These are phyloP conservation scores for Stenchaetothrips biformis DNA, from an alignment of 2,888 invertebrate genomes.

Conservation along the genomic window DNA sequence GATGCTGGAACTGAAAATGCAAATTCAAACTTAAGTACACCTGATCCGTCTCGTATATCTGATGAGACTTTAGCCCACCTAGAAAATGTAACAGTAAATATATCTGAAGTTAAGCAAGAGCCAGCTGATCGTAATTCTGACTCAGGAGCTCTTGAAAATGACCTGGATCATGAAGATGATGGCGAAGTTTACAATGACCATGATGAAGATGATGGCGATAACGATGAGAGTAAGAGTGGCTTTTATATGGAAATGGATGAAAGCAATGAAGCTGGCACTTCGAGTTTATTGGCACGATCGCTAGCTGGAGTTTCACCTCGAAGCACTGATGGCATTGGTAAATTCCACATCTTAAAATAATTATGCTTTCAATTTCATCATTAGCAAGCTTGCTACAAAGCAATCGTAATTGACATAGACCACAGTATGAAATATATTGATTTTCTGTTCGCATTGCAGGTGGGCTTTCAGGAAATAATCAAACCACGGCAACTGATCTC, in stretches of 20 bases:
- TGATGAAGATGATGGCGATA: not conserved
- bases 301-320: not conserved
- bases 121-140: not conserved
- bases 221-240: not conserved
- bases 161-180: conserved; percentile 8
- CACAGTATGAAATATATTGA: not conserved
- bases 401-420: too few species aligned
- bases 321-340: not conserved
- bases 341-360: not conserved
- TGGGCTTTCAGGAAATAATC: not conserved
- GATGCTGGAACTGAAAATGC: conserved; percentile 14
- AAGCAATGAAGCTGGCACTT: not conserved
- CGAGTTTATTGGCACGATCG: not conserved
- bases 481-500: conserved; percentile 14
- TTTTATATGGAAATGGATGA: conserved; percentile 19
- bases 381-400: too few species aligned
- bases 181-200: conserved; percentile 10
- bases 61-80: conserved; percentile 6
- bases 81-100: conserved; percentile 12
- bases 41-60: not conserved
- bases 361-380: not conserved
- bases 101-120: conserved; percentile 5
- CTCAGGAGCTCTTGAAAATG: not conserved
- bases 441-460: not conserved
- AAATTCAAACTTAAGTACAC: not conserved